Conservation (phyloP, 2,797 vertebrate genomes). For the Aphelocoma californica region DNA sequence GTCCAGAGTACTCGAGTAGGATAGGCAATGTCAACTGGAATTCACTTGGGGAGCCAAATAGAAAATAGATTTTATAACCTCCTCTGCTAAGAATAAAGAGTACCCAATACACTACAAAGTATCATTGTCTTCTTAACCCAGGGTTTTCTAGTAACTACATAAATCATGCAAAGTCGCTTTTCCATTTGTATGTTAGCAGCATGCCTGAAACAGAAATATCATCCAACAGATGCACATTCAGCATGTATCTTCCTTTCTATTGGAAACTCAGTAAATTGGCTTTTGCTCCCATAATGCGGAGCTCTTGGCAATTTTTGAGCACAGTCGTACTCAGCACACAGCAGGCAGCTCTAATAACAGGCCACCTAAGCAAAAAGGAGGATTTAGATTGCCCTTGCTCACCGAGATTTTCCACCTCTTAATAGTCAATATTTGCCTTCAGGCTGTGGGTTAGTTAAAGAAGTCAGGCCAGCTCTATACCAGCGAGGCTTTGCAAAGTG, state of each 20-base stretch:
- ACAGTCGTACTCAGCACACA: not conserved
- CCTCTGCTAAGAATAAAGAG: not conserved
- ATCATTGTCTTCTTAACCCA: not conserved
- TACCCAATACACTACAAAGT: not conserved
- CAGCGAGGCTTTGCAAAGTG: not conserved
- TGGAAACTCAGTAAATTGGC: constrained; percentile 29
- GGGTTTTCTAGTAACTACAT: not conserved
- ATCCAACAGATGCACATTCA: constrained; percentile 42
- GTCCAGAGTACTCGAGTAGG: not conserved
- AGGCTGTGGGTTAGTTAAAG: not conserved
- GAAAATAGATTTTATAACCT: not conserved
- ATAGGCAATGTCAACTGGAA: not conserved
- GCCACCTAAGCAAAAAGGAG: not conserved
- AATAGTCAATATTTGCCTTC: not conserved
- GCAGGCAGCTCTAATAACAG: constrained; percentile 1
- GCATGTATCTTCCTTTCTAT: constrained; percentile 11
- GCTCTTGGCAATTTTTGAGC: constrained; percentile 15
- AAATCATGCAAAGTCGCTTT: not conserved
- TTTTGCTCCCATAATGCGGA: not conserved
- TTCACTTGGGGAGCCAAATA: not conserved
- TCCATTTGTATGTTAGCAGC: not conserved
- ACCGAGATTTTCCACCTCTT: not conserved
- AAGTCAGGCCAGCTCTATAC: not conserved
- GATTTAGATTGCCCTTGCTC: not conserved
- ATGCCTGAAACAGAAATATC: constrained; percentile 21